Percentiles rank a stretch among this genome's conserved stretches.
Evolutionary conservation across 2,113 vertebrate genomes (phyloP).

Genomic region (Sceloporus tristichus): DNA sequence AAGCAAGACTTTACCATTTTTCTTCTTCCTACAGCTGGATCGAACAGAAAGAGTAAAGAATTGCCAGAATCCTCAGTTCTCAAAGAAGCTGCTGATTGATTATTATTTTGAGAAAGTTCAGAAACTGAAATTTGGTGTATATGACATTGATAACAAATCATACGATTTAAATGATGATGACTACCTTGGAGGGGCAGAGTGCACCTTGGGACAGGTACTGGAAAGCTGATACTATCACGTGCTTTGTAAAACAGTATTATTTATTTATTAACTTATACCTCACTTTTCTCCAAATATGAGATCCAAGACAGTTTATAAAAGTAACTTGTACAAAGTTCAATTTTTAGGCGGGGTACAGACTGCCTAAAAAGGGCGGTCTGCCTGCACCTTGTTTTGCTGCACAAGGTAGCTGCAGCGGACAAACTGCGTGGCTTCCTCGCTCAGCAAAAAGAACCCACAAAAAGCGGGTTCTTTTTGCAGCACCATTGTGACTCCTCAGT

Average conservation of each 20-base stretch:
- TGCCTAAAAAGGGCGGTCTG: too few species aligned
- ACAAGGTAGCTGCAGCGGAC: too few species aligned
- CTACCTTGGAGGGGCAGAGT: slow-evolving; percentile 89
- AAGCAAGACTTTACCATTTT: neutral
- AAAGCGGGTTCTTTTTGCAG: too few species aligned
- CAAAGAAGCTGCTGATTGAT: slow-evolving; percentile 84
- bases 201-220: slow-evolving; percentile 90
- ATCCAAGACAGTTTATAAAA: too few species aligned
- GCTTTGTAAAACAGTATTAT: neutral
- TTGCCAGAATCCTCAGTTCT: slow-evolving; percentile 87
- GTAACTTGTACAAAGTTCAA: too few species aligned
- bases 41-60: slow-evolving; percentile 88
- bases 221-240: accelerated
- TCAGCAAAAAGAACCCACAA: too few species aligned
- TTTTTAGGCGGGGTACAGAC: too few species aligned
- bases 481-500: too few species aligned
- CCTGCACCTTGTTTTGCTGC: too few species aligned
- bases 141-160: slow-evolving; percentile 92
- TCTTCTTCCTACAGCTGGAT: slow-evolving; percentile 76
- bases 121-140: slow-evolving; percentile 87
- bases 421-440: too few species aligned
- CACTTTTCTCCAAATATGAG: too few species aligned
- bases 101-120: slow-evolving; percentile 94
- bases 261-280: too few species aligned
- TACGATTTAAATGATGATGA: slow-evolving; percentile 87